These are phyloP conservation scores for Drosophila saltans DNA, from an alignment of 1,140 invertebrate species.

Conservation along the genomic window DNA sequence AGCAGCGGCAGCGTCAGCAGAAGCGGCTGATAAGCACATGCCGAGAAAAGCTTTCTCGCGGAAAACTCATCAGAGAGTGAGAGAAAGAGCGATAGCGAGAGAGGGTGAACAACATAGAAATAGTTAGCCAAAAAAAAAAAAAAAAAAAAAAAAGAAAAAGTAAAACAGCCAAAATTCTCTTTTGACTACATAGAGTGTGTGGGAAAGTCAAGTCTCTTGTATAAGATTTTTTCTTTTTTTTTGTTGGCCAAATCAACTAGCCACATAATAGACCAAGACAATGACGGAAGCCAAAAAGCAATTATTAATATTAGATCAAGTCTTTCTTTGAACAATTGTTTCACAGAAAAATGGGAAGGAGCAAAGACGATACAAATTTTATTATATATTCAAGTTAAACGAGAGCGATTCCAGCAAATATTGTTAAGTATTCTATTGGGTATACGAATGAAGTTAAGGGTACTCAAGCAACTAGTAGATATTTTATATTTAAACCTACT, in stretches of 20 bases:
- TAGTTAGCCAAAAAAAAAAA: neutral
- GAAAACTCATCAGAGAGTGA: neutral
- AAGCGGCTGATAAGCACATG: slow-evolving; percentile 62
- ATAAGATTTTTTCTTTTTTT: too few relatives aligned
- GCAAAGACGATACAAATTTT: too few relatives aligned
- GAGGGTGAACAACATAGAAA: too few relatives aligned
- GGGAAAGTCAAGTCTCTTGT: neutral
- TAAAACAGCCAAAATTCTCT: slow-evolving; percentile 22
- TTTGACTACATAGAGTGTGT: neutral
- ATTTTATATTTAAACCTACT: too few relatives aligned
- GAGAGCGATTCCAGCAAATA: too few relatives aligned
- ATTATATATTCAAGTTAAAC: neutral
- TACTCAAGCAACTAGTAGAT: too few relatives aligned
- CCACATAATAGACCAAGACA: slow-evolving; percentile 40
- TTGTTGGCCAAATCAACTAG: slow-evolving; percentile 23
- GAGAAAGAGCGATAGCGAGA: slow-evolving; percentile 24
- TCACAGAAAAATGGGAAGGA: neutral
- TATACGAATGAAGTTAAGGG: too few relatives aligned
- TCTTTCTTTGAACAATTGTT: neutral
- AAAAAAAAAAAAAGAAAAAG: neutral
- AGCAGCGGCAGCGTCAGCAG: slow-evolving; percentile 23
- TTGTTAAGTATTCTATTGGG: too few relatives aligned
- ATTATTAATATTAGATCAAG: slow-evolving; percentile 39
- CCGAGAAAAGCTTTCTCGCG: slow-evolving; percentile 55
- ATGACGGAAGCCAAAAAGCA: slow-evolving; percentile 9